Conservation (phyloP, 2,113 vertebrate species). For the Mohoua ochrocephala region DNA sequence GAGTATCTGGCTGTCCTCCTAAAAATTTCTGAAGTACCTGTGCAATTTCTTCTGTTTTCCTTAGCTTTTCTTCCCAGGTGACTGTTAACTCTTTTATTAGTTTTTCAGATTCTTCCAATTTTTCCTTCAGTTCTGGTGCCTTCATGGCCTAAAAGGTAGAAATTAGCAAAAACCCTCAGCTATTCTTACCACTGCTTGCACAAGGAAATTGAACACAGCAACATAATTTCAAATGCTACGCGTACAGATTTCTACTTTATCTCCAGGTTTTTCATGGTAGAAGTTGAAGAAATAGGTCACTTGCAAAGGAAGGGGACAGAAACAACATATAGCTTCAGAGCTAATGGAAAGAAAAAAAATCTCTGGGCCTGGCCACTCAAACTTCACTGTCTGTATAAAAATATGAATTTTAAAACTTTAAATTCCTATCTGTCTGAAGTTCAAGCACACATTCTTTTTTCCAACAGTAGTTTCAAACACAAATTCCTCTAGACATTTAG, state of each 20-base stretch:
- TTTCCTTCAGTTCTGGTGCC: slow-evolving; percentile 95
- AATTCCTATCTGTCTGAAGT: neutral
- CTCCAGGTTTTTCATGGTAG: neutral
- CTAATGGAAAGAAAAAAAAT: neutral
- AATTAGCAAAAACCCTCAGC: neutral
- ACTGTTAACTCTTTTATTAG: slow-evolving; percentile 95
- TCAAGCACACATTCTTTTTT: neutral
- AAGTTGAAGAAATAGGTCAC: neutral
- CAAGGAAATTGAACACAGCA: neutral
- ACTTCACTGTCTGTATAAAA: neutral
- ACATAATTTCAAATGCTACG: neutral
- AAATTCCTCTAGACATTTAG: neutral
- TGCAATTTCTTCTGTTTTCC: slow-evolving; percentile 97
- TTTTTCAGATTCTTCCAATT: slow-evolving; percentile 96
- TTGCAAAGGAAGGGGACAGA: neutral
- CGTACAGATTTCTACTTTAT: neutral
- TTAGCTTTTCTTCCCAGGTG: slow-evolving; percentile 97
- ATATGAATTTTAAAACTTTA: neutral
- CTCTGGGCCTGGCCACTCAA: neutral
- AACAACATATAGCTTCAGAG: neutral
- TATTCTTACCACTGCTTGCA: neutral
- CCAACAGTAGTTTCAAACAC: neutral
- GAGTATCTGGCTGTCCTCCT: neutral
- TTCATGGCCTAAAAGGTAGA: slow-evolving; percentile 86
- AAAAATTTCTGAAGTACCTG: slow-evolving; percentile 75